Conservation (phyloP, 92 coral and sea anemone species). For the Micromussa lordhowensis region DNA sequence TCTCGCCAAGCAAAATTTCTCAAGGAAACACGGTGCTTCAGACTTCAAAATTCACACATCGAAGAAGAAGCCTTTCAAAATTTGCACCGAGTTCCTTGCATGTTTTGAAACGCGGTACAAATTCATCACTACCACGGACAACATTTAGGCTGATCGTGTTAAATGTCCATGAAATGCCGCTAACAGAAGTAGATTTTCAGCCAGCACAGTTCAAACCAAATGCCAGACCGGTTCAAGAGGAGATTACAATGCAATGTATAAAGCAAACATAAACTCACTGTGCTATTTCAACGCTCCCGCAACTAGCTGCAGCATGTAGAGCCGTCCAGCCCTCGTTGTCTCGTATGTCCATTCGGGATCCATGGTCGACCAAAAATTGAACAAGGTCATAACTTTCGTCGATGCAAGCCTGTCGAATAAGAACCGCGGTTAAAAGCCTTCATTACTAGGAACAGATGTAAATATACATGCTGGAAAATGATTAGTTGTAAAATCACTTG, state of each 20-base stretch:
- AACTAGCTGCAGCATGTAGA: constrained; percentile 98
- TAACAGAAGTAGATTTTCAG: constrained; percentile 20
- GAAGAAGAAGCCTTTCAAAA: constrained; percentile 55
- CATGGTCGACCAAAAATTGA: constrained; percentile 83
- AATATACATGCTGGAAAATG: constrained; percentile 64
- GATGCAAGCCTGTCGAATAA: constrained; percentile 89
- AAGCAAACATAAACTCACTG: constrained; percentile 84
- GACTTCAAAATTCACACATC: constrained; percentile 15
- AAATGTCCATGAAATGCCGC: constrained; percentile 61
- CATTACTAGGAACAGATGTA: constrained; percentile 73
- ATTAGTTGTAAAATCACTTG: constrained; percentile 67
- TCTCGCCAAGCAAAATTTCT: constrained; percentile 4
- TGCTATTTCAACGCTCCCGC: constrained; percentile 97
- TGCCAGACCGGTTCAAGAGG: constrained; percentile 50
- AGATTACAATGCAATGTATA: constrained; percentile 52
- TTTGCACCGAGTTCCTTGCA: constrained; percentile 74
- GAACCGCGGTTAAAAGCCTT: constrained; percentile 52
- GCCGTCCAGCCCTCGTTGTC: constrained; percentile 99
- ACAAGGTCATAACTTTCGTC: constrained; percentile 95
- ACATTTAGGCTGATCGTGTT: constrained; percentile 33
- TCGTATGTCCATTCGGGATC: constrained; percentile 91
- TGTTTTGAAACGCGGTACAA: constrained; percentile 92
- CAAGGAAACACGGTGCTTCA: neutral
- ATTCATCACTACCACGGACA: constrained; percentile 41
- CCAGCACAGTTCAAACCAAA: constrained; percentile 41